phyloP scores from a whole-genome alignment of 2,113 vertebrate species.

The Pogonocichla stellata region DNA sequence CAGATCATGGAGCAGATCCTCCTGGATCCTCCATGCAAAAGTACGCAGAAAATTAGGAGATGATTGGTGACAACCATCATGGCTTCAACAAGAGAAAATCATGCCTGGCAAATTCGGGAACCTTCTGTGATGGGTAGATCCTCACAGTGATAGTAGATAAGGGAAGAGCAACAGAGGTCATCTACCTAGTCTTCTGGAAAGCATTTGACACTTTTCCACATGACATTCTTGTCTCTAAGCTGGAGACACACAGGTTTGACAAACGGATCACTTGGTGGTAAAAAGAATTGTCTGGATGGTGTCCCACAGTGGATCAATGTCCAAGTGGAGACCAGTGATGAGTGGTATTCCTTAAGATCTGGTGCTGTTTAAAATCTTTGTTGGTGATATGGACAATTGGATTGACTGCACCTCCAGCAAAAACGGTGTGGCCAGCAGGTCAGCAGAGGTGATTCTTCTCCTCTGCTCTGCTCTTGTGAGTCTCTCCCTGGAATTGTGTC shows the following conservation, averaged over 20 bases:
- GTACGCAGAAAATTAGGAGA: not conserved
- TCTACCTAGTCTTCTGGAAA: not conserved
- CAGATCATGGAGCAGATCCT: not conserved
- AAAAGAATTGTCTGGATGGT: not conserved
- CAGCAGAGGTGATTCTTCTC: not conserved
- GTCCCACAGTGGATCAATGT: not conserved
- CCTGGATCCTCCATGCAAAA: not conserved
- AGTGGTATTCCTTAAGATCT: no score
- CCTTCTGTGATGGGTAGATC: not conserved
- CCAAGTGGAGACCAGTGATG: not conserved
- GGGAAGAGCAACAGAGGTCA: rapidly evolving
- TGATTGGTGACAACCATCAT: not conserved
- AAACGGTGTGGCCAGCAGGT: not conserved
- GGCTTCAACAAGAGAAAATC: not conserved
- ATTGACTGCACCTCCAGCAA: not conserved
- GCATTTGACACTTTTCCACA: not conserved
- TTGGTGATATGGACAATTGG: no score
- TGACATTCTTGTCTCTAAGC: not conserved
- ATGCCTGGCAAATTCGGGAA: not conserved
- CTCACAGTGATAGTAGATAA: not conserved
- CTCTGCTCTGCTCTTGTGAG: not conserved
- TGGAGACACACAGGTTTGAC: not conserved
- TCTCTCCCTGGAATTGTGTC: not conserved
- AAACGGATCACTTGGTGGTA: not conserved
- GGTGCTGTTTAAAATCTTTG: not conserved